Conservation (phyloP, 2,797 vertebrate genomes). For the Gymnopithys bicolor region DNA sequence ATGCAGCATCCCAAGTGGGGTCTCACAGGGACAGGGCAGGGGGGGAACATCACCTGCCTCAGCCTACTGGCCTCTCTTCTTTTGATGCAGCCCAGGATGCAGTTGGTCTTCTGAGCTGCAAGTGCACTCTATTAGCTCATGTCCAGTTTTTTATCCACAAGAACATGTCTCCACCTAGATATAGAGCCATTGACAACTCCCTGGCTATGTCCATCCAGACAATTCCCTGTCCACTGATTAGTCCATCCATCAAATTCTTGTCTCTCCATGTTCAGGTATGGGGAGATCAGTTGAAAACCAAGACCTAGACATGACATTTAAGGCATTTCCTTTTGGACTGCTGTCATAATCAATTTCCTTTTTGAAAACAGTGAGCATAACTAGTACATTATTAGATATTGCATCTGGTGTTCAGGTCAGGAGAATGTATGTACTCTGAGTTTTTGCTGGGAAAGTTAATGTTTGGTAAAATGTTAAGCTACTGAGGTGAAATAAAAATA, state of each 20-base stretch:
- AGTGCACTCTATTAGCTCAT: accelerated
- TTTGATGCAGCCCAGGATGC: neutral
- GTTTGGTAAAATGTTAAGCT: neutral
- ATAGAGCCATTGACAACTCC: accelerated
- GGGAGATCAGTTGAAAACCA: neutral
- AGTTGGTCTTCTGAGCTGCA: neutral
- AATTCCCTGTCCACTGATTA: neutral
- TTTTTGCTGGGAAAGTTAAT: neutral
- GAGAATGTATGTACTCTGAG: neutral
- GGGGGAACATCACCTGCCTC: neutral
- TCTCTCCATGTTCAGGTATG: neutral
- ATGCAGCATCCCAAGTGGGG: neutral
- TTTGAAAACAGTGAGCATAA: neutral
- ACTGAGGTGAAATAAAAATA: neutral
- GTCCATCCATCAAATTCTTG: neutral
- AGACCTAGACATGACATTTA: neutral
- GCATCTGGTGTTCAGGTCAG: neutral
- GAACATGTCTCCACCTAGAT: neutral
- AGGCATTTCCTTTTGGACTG: neutral
- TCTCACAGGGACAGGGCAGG: neutral
- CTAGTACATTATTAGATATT: neutral
- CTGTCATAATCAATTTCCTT: neutral
- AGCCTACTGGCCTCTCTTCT: neutral
- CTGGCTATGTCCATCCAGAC: neutral
- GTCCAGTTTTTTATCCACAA: neutral